Base-by-base conservation (phyloP, 2,113 vertebrate species). In the Gallinago paraguaiae region DNA sequence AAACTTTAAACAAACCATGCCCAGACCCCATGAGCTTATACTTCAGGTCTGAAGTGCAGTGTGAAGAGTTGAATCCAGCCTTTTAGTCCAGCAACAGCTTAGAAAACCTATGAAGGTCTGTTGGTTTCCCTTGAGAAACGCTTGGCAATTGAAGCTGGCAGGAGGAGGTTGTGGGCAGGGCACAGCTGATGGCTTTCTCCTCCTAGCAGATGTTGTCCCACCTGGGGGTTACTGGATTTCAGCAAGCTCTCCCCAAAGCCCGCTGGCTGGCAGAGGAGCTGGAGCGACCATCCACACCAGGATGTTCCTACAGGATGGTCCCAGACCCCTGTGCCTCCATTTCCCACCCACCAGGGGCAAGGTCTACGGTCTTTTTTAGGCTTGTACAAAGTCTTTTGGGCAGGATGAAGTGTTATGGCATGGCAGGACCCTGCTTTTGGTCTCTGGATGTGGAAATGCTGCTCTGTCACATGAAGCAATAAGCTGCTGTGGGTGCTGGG, bases 381-480 rank as follows among this genome's bases (percentile, higher is more conserved):
- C 23, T 51, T 71, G 46, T 28, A 46, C 33, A 17, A 75, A 86
- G 70, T 24, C 24, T 37, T 78, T 22, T 65, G 45, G 45, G 33
- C 51, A 67, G 51, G 51, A 51, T n/a, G 37, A 25, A 37, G 33
- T 15, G 18, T 72, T 39, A n/a, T 1, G 72, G 53, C 18, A 16
- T 3, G 33, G 46, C 37, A 80, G 53, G 35, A 14, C n/a, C 25
- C 22, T 63, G 31, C 46, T 69, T 86, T 37, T 56, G 23, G 30
- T 43, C 61, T 7, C 6, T 46, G 39, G 35, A 12, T 2, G 6
- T 77, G 54, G 85, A 76, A 89, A 72, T 64, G 56, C 20, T 35
- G 60, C 57, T 68, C 27, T 0, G 1, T 17, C 63, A 53, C 0
- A 7, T 53, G 48, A 46, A 68, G 48, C 13, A 25, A n/a, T 8